Conservation (phyloP, 2,113 vertebrate genomes). For the Hemiprocne comata region DNA sequence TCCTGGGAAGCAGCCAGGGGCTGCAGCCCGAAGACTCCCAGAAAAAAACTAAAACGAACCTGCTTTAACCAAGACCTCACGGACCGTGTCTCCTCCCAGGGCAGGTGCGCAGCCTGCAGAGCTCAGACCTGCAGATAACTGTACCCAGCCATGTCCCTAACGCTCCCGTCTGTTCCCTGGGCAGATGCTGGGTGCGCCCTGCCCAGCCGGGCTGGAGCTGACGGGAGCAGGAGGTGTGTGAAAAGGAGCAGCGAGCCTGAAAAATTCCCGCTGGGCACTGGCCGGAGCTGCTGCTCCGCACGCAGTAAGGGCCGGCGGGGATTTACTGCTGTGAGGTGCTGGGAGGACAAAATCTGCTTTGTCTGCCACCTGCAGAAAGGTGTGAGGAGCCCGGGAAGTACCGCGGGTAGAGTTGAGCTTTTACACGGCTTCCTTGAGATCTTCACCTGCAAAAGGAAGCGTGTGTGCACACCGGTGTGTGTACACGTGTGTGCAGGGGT, state of each 20-base stretch:
- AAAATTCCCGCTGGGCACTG: neutral
- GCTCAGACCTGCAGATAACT: neutral
- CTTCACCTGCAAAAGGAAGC: neutral
- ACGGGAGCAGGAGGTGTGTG: neutral
- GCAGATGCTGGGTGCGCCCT: accelerated
- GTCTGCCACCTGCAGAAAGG: neutral
- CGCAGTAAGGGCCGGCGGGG: neutral
- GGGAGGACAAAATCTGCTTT: neutral
- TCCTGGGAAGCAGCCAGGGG: accelerated
- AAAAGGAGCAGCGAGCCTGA: neutral
- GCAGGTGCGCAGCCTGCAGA: neutral
- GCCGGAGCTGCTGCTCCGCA: neutral
- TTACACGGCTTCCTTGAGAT: accelerated
- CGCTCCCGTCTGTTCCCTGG: accelerated
- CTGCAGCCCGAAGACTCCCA: neutral
- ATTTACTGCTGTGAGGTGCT: accelerated
- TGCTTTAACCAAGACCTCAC: neutral
- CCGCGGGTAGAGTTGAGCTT: neutral
- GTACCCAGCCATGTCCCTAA: accelerated
- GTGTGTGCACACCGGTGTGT: too few relatives aligned
- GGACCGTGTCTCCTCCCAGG: neutral
- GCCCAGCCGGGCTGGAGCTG: too few relatives aligned
- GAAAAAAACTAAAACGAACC: neutral
- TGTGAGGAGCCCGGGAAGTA: neutral
- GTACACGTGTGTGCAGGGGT: too few relatives aligned